A percentile compares a stretch with the other conserved stretches of the same genome.
These are phyloP conservation scores for Epistrophe eligans DNA, from an alignment of 2,888 invertebrate species.

Conservation along the genomic window DNA sequence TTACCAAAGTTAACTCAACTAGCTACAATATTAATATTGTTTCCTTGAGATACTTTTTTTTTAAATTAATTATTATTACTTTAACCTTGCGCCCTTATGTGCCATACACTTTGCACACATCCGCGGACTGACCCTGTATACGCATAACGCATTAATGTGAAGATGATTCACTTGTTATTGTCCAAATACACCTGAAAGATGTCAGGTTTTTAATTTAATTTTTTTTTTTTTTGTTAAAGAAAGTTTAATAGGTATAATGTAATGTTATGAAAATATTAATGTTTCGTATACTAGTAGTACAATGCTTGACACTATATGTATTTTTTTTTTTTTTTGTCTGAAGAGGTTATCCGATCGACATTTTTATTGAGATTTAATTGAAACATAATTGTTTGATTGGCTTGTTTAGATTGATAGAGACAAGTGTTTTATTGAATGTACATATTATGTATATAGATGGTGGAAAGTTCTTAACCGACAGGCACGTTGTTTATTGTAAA, in stretches of 20 bases:
- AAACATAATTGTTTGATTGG: conserved; percentile 2
- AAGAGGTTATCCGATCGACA: background rate
- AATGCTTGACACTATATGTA: background rate
- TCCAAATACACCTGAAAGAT: conserved; percentile 51
- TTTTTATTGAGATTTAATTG: conserved; percentile 19
- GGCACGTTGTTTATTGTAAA: background rate
- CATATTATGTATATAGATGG: background rate
- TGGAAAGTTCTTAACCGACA: conserved; percentile 13
- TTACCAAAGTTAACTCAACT: too few relatives aligned
- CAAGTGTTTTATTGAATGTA: background rate
- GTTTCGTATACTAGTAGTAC: background rate
- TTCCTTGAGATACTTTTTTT: too few relatives aligned
- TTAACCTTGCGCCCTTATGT: background rate
- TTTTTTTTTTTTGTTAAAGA: conserved; percentile 47
- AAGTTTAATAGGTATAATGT: conserved; percentile 46
- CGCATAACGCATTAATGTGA: conserved; percentile 39
- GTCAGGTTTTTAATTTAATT: conserved; percentile 27
- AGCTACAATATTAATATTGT: too few relatives aligned
- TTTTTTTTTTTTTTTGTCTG: background rate
- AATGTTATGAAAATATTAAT: conserved; percentile 23
- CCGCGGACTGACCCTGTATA: background rate
- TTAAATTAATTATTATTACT: too few relatives aligned
- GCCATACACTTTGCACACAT: background rate
- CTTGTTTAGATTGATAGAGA: background rate
- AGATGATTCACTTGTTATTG: conserved; percentile 64